Conservation (phyloP, 2,888 invertebrate genomes). For the Vannuccia rotundouncinata region DNA sequence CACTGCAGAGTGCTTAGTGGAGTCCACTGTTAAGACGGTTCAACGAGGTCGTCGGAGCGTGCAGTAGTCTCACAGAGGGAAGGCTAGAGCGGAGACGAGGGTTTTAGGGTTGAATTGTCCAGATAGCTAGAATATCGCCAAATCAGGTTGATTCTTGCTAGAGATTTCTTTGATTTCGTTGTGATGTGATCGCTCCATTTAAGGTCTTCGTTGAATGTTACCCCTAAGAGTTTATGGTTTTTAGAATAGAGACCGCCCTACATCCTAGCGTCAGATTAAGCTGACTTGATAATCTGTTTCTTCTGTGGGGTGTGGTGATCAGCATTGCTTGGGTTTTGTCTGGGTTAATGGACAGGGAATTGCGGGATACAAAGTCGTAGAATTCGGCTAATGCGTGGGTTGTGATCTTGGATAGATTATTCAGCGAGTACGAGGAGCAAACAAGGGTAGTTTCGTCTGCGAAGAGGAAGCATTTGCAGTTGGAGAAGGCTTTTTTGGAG, state of each 20-base stretch:
- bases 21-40: neutral
- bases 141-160: neutral
- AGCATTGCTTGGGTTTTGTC: slow-evolving; percentile 6
- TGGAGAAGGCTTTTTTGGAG: neutral
- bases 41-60: neutral
- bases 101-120: neutral
- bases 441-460: neutral
- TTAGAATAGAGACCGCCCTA: neutral
- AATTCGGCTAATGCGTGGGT: slow-evolving; percentile 1
- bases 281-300: neutral
- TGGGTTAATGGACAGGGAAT: slow-evolving; percentile 7
- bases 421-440: neutral
- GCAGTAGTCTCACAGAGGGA: neutral
- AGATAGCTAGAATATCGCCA: neutral
- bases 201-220: neutral
- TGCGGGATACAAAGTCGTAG: neutral
- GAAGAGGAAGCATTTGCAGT: neutral
- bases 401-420: neutral
- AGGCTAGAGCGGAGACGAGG: neutral
- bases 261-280: neutral
- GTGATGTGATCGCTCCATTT: neutral
- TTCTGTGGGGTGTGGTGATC: neutral
- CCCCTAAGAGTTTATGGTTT: neutral
- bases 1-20: neutral
- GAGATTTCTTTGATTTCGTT: neutral